Percentiles rank a stretch among this genome's conserved stretches.
Evolutionary conservation across 2,797 vertebrate species (phyloP).

Genomic region (Manis pentadactyla): DNA sequence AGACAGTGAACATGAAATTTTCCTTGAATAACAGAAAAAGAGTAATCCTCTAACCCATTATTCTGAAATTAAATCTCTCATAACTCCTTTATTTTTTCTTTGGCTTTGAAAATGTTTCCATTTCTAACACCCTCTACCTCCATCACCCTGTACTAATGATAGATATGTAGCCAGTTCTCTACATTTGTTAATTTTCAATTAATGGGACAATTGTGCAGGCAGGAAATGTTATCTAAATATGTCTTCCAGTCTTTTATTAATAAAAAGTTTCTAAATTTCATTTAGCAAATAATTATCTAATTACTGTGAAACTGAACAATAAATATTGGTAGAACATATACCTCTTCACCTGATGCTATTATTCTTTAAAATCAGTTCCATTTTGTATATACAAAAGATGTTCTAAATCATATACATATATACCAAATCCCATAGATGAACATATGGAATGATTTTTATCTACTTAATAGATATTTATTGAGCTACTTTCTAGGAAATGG

Average conservation of each 20-base stretch:
- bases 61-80: not conserved
- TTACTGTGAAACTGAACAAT: not conserved
- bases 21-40: not conserved
- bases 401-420: not conserved
- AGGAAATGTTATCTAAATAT: not conserved
- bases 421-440: not conserved
- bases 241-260: not conserved
- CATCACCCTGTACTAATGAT: not conserved
- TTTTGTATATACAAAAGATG: not conserved
- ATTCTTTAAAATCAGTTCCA: not conserved
- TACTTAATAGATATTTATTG: not conserved
- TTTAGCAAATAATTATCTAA: not conserved
- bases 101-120: not conserved
- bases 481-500: not conserved
- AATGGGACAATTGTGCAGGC: not conserved
- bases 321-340: not conserved
- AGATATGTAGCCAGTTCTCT: not conserved
- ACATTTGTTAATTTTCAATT: not conserved
- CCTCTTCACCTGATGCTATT: not conserved
- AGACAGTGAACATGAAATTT: not conserved
- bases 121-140: not conserved
- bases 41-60: not conserved
- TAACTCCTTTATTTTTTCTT: not conserved
- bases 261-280: not conserved
- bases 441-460: not conserved